Percentiles rank a stretch among this genome's conserved stretches.
Conservation (phyloP, 1,140 invertebrate species). For the Scylla paramamosain region DNA sequence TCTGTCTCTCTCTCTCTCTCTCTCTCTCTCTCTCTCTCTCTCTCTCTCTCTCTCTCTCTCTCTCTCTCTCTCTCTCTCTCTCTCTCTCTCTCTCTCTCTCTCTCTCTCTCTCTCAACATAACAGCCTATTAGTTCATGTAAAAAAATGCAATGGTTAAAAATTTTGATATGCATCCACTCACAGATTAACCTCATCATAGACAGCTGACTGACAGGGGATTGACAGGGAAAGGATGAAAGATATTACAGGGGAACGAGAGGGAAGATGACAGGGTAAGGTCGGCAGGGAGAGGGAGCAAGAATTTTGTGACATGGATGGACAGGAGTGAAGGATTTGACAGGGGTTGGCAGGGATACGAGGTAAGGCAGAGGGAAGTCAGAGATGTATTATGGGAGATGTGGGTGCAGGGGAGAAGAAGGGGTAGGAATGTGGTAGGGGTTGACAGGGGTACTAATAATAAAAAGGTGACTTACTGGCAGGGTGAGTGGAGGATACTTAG, state of each 20-base stretch:
- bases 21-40: not conserved
- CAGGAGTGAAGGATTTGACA: not conserved
- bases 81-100: not conserved
- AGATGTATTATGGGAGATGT: not conserved
- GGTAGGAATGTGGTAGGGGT: not conserved
- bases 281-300: not conserved
- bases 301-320: not conserved
- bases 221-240: not conserved
- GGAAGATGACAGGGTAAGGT: not conserved
- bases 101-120: slow-evolving; percentile 7
- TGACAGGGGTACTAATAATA: too few relatives aligned
- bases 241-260: not conserved
- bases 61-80: not conserved
- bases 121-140: not conserved
- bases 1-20: slow-evolving; percentile 27
- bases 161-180: too few relatives aligned
- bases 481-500: too few relatives aligned
- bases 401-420: not conserved
- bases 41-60: too few relatives aligned
- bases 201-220: too few relatives aligned
- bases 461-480: too few relatives aligned
- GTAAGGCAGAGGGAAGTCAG: not conserved
- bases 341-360: not conserved
- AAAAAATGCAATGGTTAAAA: too few relatives aligned
- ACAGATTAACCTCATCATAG: too few relatives aligned